A percentile compares a stretch with the other conserved stretches of the same genome.
Evolutionary conservation across 1,140 invertebrate species (phyloP).

Genomic region (Saccostrea echinata): DNA sequence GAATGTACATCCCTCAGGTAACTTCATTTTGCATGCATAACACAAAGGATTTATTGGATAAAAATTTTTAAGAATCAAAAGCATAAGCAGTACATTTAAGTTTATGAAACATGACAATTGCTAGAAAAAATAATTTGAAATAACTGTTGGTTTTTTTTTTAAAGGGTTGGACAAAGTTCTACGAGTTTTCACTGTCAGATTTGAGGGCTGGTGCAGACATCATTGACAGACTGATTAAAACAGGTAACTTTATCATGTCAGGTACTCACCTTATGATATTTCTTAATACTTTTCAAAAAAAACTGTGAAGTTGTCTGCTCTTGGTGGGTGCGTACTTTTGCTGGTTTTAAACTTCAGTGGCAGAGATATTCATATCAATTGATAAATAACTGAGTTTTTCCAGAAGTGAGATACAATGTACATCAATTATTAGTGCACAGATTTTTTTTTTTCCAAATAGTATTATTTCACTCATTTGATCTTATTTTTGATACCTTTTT

Average conservation of each 20-base stretch:
- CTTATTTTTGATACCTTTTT: not conserved
- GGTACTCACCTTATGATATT: too few relatives aligned
- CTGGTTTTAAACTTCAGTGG: too few relatives aligned
- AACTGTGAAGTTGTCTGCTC: not conserved
- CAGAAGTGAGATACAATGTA: not conserved
- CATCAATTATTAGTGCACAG: not conserved
- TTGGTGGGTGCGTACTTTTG: not conserved
- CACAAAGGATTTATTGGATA: too few relatives aligned
- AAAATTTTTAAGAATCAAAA: too few relatives aligned
- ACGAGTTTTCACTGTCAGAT: constrained; percentile 94
- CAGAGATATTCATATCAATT: not conserved
- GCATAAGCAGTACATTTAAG: too few relatives aligned
- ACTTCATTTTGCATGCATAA: not conserved
- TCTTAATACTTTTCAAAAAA: not conserved
- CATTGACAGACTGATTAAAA: constrained; percentile 83
- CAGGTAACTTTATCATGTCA: constrained; percentile 56
- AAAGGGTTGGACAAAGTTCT: constrained; percentile 91
- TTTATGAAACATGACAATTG: not conserved
- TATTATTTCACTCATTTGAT: not conserved
- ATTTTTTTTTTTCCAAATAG: not conserved
- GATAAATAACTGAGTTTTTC: not conserved
- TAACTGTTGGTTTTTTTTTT: constrained; percentile 5
- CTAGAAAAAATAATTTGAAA: not conserved
- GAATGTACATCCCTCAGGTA: constrained; percentile 90
- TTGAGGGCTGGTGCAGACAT: constrained; percentile 88